Conservation (phyloP, 2,888 invertebrate species). For the Calameuta filiformis region DNA sequence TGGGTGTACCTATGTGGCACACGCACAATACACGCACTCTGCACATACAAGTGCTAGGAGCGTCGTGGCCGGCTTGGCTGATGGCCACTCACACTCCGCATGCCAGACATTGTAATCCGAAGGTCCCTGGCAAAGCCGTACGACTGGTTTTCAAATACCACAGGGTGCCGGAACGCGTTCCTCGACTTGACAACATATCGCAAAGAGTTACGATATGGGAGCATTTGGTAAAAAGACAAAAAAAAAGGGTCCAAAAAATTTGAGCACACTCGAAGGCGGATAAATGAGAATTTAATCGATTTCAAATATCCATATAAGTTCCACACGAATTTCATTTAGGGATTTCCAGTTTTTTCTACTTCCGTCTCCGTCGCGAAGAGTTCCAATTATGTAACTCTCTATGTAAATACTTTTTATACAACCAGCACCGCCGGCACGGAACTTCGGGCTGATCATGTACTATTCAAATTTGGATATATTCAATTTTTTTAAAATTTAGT, state of each 20-base stretch:
- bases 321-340: not conserved
- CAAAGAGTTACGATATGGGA: not conserved
- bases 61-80: not conserved
- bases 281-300: not conserved
- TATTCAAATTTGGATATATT: constrained; percentile 56
- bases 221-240: not conserved
- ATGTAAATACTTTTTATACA: not conserved
- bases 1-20: not conserved
- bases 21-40: not conserved
- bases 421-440: constrained; percentile 24
- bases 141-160: constrained; percentile 44
- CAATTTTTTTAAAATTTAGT: constrained; percentile 53
- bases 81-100: constrained; percentile 22
- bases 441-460: constrained; percentile 38
- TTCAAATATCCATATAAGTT: not conserved
- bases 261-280: not conserved
- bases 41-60: not conserved
- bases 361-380: not conserved
- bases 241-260: not conserved
- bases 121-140: constrained; percentile 44
- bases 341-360: not conserved
- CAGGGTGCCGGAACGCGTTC: constrained; percentile 17
- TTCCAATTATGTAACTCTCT: not conserved
- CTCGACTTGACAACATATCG: constrained; percentile 8
- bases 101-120: constrained; percentile 50